These are phyloP conservation scores for Nothobranchius kuhntae DNA, from an alignment of 2,113 vertebrate species.

Conservation along the genomic window DNA sequence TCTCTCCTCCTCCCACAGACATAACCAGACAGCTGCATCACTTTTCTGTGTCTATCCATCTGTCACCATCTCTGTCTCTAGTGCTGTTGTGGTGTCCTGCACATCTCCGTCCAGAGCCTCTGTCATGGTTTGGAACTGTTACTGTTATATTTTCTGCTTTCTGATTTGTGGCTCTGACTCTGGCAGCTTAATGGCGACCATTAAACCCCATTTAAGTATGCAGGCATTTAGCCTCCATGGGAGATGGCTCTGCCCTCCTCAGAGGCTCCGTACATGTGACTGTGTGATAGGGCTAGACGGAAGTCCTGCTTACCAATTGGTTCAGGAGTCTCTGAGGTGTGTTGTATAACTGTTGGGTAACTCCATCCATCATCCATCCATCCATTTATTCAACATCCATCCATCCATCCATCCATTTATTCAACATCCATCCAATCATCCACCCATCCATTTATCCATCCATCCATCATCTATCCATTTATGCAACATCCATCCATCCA, in stretches of 20 bases:
- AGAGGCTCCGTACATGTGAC: not conserved
- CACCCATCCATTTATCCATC: too few relatives aligned
- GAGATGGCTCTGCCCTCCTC: not conserved
- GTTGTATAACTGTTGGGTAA: too few relatives aligned
- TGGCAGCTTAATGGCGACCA: not conserved
- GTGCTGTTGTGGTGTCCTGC: not conserved
- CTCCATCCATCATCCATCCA: too few relatives aligned
- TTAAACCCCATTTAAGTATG: not conserved
- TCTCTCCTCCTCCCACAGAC: constrained; percentile 23
- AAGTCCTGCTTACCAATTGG: not conserved
- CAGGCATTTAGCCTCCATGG: not conserved
- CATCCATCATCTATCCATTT: too few relatives aligned
- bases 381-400: too few relatives aligned
- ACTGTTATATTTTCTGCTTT: constrained; percentile 17
- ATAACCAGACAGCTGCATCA: constrained; percentile 49
- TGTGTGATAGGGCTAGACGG: not conserved
- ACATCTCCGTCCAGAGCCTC: not conserved
- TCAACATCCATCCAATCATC: too few relatives aligned
- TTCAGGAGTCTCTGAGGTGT: too few relatives aligned
- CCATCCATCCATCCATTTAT: too few relatives aligned
- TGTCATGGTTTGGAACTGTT: not conserved
- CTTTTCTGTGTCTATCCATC: constrained; percentile 38
- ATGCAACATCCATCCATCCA: too few relatives aligned
- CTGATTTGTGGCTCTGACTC: constrained; percentile 28
- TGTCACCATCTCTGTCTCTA: not conserved